Base-by-base conservation (phyloP, 1,140 invertebrate species). In the Dinoponera quadriceps region DNA sequence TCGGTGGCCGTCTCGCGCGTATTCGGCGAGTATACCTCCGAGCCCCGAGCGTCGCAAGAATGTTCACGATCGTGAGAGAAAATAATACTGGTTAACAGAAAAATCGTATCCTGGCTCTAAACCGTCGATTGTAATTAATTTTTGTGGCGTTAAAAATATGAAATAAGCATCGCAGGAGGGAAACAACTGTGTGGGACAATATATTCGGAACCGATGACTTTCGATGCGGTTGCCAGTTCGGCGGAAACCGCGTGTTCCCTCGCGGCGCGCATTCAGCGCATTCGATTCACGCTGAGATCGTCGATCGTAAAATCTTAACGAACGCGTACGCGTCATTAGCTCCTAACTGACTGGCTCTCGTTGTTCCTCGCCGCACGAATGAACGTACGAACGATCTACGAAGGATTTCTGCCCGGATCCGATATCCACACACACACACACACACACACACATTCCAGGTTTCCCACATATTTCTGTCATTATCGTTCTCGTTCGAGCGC, bases 391-490 rank as follows among this genome's bases (percentile, higher is more conserved):
- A 51, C 62, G 48, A 68, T 77, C 27, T 38, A 66, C 20, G 62
- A 68, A 68, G 54, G 74, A 55, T 51, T 16, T 51, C 33, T 55
- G 27, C 51, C 44, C 74, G 2, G 38, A 78, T 66, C 20, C 33
- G 20, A 54, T 65, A 51, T 51, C 49, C 49, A 78, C 38, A 44
- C n/a, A n/a, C n/a, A n/a, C n/a, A n/a, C n/a, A n/a, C n/a, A n/a
- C n/a, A n/a, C n/a, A n/a, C n/a, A n/a, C n/a, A n/a, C n/a, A n/a
- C n/a, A n/a, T n/a, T 55, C n/a, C 18, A 18, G 29, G 4, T 69
- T 44, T 78, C 75, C 18, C 75, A 68, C 33, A 78, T 78, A 78
- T 68, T 77, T 69, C 33, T 69, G 14, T 22, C 49, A 38, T 44
- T 44, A 44, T 78, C 20, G 25, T 69, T 69, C 49, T 11, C 20